These are phyloP conservation scores for Toxotes jaculatrix DNA, from an alignment of 2,113 vertebrate genomes.

Conservation along the genomic window DNA sequence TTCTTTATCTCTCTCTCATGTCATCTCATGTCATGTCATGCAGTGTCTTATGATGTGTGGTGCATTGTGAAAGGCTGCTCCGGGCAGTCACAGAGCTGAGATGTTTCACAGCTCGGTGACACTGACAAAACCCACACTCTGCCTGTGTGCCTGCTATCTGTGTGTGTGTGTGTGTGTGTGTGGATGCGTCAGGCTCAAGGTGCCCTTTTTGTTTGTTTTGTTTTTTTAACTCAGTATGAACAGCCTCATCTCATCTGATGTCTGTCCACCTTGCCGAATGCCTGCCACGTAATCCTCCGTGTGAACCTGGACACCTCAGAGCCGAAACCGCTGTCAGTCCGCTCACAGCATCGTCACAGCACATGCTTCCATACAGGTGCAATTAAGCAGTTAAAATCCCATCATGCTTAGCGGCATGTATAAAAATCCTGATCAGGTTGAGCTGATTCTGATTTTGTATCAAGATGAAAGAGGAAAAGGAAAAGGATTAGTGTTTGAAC, in stretches of 20 bases:
- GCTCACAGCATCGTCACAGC: neutral
- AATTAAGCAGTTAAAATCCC: too few species aligned
- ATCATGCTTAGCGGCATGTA: too few species aligned
- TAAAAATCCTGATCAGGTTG: too few species aligned
- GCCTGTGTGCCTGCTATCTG: neutral
- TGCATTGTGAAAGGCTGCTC: constrained; percentile 44
- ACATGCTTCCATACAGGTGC: too few species aligned
- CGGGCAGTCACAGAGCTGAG: constrained; percentile 45
- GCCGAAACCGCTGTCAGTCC: neutral
- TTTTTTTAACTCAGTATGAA: constrained; percentile 23
- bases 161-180: constrained; percentile 6
- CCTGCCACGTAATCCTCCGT: neutral
- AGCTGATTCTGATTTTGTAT: too few species aligned
- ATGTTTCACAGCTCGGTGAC: too few species aligned
- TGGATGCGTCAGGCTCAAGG: constrained; percentile 8
- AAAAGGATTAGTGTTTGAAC: too few species aligned
- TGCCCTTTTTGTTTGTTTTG: constrained; percentile 27
- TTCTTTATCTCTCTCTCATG: neutral
- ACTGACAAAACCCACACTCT: constrained; percentile 1
- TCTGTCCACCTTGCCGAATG: neutral
- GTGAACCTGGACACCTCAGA: neutral
- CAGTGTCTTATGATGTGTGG: constrained; percentile 49
- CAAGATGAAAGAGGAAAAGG: too few species aligned
- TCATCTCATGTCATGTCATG: constrained; percentile 23
- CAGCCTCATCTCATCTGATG: constrained; percentile 18